A percentile compares a stretch with the other conserved stretches of the same genome.
These are phyloP conservation scores for Agriopis leucophaearia DNA, from an alignment of 2,888 invertebrate species.

Conservation along the genomic window DNA sequence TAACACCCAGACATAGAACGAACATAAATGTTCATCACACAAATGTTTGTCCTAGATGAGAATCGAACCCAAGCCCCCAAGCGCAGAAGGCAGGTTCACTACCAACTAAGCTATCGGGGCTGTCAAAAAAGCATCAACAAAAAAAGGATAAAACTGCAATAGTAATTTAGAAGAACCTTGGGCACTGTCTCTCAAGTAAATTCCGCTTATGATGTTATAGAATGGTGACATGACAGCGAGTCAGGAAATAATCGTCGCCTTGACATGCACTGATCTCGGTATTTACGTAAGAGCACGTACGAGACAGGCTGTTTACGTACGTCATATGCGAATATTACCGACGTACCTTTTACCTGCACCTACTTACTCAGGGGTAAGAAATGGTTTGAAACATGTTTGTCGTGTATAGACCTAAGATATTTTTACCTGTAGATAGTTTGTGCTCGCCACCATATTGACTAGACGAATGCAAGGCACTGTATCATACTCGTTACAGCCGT, in stretches of 20 bases:
- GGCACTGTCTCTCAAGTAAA: conserved; percentile 8
- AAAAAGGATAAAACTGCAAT: background rate
- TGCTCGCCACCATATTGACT: too few species aligned
- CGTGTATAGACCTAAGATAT: too few species aligned
- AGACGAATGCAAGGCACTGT: too few species aligned
- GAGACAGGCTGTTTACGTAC: conserved; percentile 2
- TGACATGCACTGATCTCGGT: conserved; percentile 38
- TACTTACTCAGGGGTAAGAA: background rate
- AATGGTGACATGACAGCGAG: conserved; percentile 23
- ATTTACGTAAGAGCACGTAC: conserved; percentile 37
- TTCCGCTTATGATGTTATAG: conserved; percentile 7
- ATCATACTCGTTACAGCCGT: too few species aligned
- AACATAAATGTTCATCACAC: too few species aligned
- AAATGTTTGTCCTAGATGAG: too few species aligned
- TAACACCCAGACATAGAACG: too few species aligned
- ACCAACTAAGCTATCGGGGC: too few species aligned
- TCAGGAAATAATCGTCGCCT: conserved; percentile 34
- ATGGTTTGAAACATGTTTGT: background rate
- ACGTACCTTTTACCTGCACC: background rate
- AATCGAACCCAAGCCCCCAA: too few species aligned
- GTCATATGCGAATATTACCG: background rate
- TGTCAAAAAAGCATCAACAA: too few species aligned
- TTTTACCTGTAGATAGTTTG: too few species aligned
- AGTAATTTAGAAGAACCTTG: conserved; percentile 14
- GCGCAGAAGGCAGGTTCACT: too few species aligned